Evolutionary conservation across 2,113 vertebrate genomes (phyloP), one percentile per base, ranked within the genome.

Genomic region (Tiliqua scincoides): DNA sequence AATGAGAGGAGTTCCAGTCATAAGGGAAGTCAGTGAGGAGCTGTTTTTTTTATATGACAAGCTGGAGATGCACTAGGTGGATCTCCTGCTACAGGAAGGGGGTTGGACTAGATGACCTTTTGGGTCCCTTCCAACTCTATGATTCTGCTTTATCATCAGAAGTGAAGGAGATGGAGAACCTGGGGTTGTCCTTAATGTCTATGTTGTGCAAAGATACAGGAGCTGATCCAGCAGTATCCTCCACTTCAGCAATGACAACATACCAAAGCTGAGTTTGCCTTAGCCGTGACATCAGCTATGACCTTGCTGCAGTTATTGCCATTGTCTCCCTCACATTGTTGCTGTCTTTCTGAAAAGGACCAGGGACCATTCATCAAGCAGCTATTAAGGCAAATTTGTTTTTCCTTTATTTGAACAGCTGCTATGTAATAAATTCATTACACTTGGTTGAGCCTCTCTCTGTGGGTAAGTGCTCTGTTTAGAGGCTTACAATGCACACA

Each of bases 371-470:
- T 93, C 87, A 88, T 89, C 83, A 88, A 89, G 87, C 80, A 79
- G 17, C 83, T 82, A 77, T 90, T 92, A 89, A 91, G 82, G 54
- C 86, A 88, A 80, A 89, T 92, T 86, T 92, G 77, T 80, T 92
- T n/a, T 90, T 90, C 74, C 78, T 92, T 89, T 93, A 91, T 91
- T 92, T 89, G 85, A 91, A 87, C 92, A 93, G 86, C 88, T 89
- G 87, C 78, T 89, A 27, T 90, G 87, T 89, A 63, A 90, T 90
- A 85, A 88, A 92, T 83, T 78, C 40, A 90, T 91, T 89, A 84
- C 80, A 86, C 63, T 88, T 86, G 35, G 85, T 85, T 90, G 74
- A 85, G 72, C 89, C 79, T 89, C 91, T 25, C 77, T 32, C 78
- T 83, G 30, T 74, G 74, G 72, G 23, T 89, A 70, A 63, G 86